Evolutionary conservation across 2,797 vertebrate genomes (phyloP), one percentile per base, ranked within the genome.

Genomic region (Danio choprae): DNA sequence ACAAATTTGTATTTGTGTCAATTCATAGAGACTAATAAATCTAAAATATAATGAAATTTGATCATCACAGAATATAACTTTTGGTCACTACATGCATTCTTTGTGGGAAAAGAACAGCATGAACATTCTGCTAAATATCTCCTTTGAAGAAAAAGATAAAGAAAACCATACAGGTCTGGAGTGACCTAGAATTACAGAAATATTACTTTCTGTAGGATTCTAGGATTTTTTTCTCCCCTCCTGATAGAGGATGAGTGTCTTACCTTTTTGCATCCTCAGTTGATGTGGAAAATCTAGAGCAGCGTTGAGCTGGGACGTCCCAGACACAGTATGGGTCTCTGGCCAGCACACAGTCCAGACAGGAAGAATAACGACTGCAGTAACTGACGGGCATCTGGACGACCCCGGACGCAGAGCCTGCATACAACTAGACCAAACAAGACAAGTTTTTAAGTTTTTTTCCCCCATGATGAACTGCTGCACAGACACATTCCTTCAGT

Each of bases 311-410:
- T 5, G 81, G 22, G 8, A 67, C 62, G 59, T 92, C 85, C 94
- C 94, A 95, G 0, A 87, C 90, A 1, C 95, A 95, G 89, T 94
- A 94, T 0, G 94, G 95, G 74, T 95, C 94, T 79, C 94, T 87
- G 12, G 94, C 91, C 82, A 95, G 80, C 81, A 95, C 15, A 41
- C 95, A 95, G 86, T 95, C 94, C 81, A 84, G 79, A 86, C 95
- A 95, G 2, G 79, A 67, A 58, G 53, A 29, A 41, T 94, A 90
- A 3, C 70, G 90, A 64, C 83, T 86, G 84, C 95, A 95, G 79
- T 88, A 87, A 4, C 92, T 89, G 69, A 93, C 78, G 0, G 93
- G 92, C 70, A 95, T 89, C 88, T 95, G 94, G 18, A 92, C 83
- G 0, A 89, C 92, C 4, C 85, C 91, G 6, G 90, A 90, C 0